A percentile compares a stretch with the other conserved stretches of the same genome.
phyloP scores from a whole-genome alignment of 2,113 vertebrate genomes.

The Melierax canorus region DNA sequence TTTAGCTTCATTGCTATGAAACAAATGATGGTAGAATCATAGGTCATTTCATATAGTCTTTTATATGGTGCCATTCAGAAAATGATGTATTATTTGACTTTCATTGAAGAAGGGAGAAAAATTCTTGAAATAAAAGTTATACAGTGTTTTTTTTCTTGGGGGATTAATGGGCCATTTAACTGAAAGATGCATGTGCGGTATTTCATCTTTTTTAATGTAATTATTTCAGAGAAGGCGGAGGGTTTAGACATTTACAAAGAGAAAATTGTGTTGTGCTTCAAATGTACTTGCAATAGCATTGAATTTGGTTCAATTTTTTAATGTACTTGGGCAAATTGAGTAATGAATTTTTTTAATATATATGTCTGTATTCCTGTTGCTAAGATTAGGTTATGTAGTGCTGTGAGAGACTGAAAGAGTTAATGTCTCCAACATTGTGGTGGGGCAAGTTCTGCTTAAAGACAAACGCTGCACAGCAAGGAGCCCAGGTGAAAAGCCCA shows the following conservation, averaged over 20 bases:
- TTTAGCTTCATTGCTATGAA: constrained; percentile 24
- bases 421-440: too few relatives aligned
- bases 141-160: background rate
- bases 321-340: background rate
- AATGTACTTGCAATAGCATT: background rate
- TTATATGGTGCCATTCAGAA: background rate
- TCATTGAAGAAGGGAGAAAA: background rate
- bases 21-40: constrained; percentile 30
- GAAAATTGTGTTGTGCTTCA: background rate
- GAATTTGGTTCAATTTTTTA: background rate
- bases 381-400: background rate
- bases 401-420: too few relatives aligned
- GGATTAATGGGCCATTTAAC: background rate
- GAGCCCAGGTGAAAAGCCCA: too few relatives aligned
- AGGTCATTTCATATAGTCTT: constrained; percentile 12
- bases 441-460: too few relatives aligned
- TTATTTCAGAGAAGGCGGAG: background rate
- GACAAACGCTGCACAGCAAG: too few relatives aligned
- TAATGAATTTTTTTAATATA: background rate
- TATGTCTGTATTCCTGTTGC: background rate
- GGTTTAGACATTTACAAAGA: background rate
- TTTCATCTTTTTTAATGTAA: background rate
- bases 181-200: background rate
- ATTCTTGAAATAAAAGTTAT: background rate
- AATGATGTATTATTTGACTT: constrained; percentile 13